Evolutionary conservation across 2,113 vertebrate species (phyloP), one percentile per base, ranked within the genome.

Genomic region (Diglossa brunneiventris): DNA sequence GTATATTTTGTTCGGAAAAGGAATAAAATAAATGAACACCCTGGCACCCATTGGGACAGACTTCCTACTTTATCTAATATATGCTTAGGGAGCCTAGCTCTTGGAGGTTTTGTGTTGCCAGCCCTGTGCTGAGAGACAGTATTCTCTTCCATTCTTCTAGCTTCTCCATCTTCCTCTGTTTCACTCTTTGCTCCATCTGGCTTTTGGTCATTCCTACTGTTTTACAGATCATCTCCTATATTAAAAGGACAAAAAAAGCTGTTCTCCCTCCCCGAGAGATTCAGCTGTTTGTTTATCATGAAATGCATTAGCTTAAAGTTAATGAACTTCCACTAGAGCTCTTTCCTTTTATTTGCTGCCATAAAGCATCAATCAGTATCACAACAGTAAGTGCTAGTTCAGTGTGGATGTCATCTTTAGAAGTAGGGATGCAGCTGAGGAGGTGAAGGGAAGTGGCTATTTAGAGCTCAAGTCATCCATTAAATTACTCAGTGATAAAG

Each of bases 391-490:
- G 87, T 80, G 56, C 69, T 89, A 53, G 91, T 94, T 94, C 70
- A 92, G 61, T 86, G 88, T 92, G 88, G 85, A 56, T 94, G 92
- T 83, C 90, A 93, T 93, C 79, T 88, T 83, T 47, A 70, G 79
- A 90, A 80, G 55, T 46, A 92, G 70, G 67, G 67, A 73, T 92
- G 91, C 79, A 95, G 79, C 87, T 94, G 59, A 88, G 87, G 62
- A 94, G 87, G 67, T 96, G 81, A 96, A 87, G 85, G 93, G 64
- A 92, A 93, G 68, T 77, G 87, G 73, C 85, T 92, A 87, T 95
- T 94, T 96, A 93, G 87, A 96, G 87, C 70, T 85, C 82, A 85
- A 92, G 64, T 88, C 87, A 91, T 91, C 89, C 92, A 74, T 92
- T 95, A 90, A 92, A 85, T 95, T 94, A 87, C 69, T 92, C 81